Evolutionary conservation across 2,113 vertebrate species (phyloP).

Genomic region (Hippocampus guttulatus): DNA sequence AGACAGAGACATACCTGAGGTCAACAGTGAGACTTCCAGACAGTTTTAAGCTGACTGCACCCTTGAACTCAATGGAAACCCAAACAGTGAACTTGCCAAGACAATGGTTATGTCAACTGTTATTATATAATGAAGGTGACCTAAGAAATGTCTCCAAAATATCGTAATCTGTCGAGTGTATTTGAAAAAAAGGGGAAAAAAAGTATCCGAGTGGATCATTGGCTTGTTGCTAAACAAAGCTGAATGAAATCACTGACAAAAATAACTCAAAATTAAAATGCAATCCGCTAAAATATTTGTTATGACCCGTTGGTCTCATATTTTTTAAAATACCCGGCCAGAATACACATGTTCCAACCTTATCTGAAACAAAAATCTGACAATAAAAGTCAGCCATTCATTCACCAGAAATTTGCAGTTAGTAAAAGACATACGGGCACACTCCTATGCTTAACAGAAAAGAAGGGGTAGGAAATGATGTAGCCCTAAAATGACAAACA

Average conservation of each 20-base stretch:
- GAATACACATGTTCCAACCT: not conserved
- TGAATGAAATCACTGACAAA: not conserved
- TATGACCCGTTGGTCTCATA: not conserved
- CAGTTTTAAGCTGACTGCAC: slow-evolving; percentile 57
- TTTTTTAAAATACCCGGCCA: not conserved
- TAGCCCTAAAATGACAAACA: slow-evolving; percentile 11
- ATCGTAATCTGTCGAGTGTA: not conserved
- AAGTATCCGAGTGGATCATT: not conserved
- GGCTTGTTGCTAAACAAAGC: not conserved
- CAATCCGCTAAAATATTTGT: not conserved
- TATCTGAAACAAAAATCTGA: not conserved
- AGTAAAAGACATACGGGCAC: not conserved
- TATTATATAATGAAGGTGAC: slow-evolving; percentile 32
- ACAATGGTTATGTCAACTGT: slow-evolving; percentile 34
- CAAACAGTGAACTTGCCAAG: slow-evolving; percentile 49
- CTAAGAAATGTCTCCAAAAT: slow-evolving; percentile 5
- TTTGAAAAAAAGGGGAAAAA: not conserved
- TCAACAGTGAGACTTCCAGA: slow-evolving; percentile 45
- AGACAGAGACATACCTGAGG: slow-evolving; percentile 43
- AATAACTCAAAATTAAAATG: not conserved
- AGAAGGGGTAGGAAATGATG: slow-evolving; percentile 1
- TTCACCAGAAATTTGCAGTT: not conserved
- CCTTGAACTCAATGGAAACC: slow-evolving; percentile 62
- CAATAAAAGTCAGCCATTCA: not conserved
- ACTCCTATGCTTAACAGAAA: not conserved